Evolutionary conservation across 2,797 vertebrate species (phyloP).

Genomic region (Hypotaenidia okinawae): DNA sequence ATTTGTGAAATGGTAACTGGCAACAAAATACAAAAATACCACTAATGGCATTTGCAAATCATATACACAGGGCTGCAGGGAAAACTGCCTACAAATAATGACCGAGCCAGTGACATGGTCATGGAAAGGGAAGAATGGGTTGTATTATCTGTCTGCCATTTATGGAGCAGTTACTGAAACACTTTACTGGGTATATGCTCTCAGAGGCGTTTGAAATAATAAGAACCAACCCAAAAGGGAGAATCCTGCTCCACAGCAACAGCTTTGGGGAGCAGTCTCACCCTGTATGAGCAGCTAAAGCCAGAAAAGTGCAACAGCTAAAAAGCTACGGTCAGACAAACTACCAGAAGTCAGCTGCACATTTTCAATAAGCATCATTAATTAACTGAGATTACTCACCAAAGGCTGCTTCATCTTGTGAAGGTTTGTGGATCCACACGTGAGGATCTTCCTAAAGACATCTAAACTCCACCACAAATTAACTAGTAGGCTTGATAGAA

Average conservation of each 20-base stretch:
- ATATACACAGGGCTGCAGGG: too few relatives aligned
- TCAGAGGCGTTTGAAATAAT: too few relatives aligned
- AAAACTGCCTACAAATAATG: neutral
- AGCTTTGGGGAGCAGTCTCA: neutral
- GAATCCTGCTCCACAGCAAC: neutral
- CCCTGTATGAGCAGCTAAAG: neutral
- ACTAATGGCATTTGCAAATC: neutral
- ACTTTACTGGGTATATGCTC: neutral
- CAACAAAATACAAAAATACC: neutral
- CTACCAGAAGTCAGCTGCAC: neutral
- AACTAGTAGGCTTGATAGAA: neutral
- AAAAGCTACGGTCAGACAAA: neutral
- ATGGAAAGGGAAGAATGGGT: neutral
- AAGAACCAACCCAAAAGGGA: neutral
- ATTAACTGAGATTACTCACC: neutral
- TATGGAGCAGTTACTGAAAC: neutral
- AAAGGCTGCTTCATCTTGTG: neutral
- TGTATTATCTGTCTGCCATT: neutral
- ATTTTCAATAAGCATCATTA: neutral
- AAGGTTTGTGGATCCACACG: fast-evolving
- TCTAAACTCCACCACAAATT: neutral
- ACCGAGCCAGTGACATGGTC: too few relatives aligned
- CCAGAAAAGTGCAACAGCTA: neutral
- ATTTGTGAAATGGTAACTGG: neutral
- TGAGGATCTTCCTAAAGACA: neutral